Base-by-base conservation (phyloP, 2,888 invertebrate species). In the Eugnorisma glareosa region DNA sequence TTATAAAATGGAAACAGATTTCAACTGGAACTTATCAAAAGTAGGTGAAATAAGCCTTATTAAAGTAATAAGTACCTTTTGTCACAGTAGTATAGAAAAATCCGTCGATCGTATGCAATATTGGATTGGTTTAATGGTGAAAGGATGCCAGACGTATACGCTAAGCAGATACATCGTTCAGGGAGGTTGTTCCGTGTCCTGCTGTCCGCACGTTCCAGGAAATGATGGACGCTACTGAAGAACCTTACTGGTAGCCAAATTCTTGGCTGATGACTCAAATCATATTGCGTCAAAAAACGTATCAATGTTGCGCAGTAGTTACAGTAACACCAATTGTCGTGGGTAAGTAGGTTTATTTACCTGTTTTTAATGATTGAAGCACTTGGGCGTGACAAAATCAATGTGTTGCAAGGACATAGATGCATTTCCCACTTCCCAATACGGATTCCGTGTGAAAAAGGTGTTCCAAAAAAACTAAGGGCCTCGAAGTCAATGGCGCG, bases 371-470 rank as follows among this genome's bases (percentile, higher is more conserved):
- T 59, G 28, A 75, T 13, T 68, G 43, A 54, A 76, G 40, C 68
- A 75, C 68, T 74, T 73, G 84, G 69, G 85, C 85, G 84, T 88
- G 77, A 88, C 86, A 84, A 85, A 88, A 89, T 90, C 88, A 90
- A 89, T 90, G 87, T 86, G 87, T 79, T 51, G 57, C 87, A 90
- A 91, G 91, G 91, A 80, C 85, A 81, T 54, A 84, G 80, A 82
- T 91, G 92, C 92, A 92, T 90, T 92, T 92, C 92, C 92, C 88
- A 70, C 87, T 90, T 89, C 89, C 88, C 85, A 86, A 86, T 84
- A 77, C 83, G 78, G 82, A 75, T 93, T 93, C 93, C 93, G 90
- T 85, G 85, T 93, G 93, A 94, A 94, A 93, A 90, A 88, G 24
- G 71, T 86, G 15, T 74, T 81, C 79, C 15, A 84, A 82, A 89